A percentile compares a stretch with the other conserved stretches of the same genome.
Conservation (phyloP, 2,113 vertebrate genomes). For the Daubentonia madagascariensis region DNA sequence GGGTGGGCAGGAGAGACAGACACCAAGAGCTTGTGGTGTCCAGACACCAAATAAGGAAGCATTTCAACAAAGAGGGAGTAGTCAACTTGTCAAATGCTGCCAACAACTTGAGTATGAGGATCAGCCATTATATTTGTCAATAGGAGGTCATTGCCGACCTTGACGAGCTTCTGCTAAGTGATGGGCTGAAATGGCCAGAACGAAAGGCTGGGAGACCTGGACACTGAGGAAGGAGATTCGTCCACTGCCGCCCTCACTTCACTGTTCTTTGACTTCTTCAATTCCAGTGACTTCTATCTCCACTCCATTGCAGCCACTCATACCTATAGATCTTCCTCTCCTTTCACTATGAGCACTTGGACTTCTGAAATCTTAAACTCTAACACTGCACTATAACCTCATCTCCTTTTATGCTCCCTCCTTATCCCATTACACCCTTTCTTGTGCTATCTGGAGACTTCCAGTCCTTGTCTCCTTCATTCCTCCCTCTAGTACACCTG, state of each 20-base stretch:
- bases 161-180: background rate
- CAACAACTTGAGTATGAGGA: background rate
- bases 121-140: background rate
- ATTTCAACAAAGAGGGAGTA: background rate
- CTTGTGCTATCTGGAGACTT: background rate
- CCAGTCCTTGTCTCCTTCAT: background rate
- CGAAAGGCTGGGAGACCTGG: background rate
- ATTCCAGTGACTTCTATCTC: background rate
- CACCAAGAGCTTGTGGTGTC: background rate
- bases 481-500: background rate
- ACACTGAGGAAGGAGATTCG: background rate
- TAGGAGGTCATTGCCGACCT: background rate
- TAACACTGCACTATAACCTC: background rate
- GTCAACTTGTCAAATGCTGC: background rate
- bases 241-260: background rate
- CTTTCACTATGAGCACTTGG: background rate
- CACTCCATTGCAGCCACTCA: background rate
- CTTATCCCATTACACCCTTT: background rate
- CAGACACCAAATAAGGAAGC: background rate
- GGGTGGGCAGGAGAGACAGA: background rate
- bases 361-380: background rate
- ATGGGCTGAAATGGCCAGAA: background rate
- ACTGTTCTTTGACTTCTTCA: background rate
- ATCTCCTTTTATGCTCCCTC: background rate
- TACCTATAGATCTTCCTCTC: accelerated